Conservation (phyloP, 2,888 invertebrate species). For the Hetaerina titia region DNA sequence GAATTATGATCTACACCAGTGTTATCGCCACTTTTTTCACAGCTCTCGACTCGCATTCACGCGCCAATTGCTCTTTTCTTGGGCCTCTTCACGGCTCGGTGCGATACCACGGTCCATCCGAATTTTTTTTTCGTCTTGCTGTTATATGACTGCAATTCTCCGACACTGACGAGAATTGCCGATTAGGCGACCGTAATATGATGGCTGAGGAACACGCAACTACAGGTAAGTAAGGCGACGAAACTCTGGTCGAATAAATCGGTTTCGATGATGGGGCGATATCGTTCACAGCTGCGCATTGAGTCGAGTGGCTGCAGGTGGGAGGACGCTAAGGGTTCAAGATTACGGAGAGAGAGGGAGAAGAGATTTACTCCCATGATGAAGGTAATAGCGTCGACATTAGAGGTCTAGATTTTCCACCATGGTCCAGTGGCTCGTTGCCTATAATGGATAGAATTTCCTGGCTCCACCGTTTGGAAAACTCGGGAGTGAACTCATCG, state of each 20-base stretch:
- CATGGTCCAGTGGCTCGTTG: neutral
- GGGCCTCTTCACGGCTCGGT: neutral
- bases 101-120: neutral
- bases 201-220: neutral
- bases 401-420: neutral
- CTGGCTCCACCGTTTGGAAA: neutral
- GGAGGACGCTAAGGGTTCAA: neutral
- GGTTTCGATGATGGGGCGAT: neutral
- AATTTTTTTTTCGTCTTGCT: no score
- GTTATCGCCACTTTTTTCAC: no score
- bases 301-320: neutral
- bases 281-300: neutral
- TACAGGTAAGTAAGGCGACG: neutral
- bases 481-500: neutral
- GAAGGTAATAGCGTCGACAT: neutral
- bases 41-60: neutral
- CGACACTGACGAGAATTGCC: neutral
- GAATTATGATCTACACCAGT: no score
- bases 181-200: neutral
- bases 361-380: neutral
- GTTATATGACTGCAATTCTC: neutral
- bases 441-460: neutral
- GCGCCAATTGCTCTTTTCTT: neutral
- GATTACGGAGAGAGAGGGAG: no score
- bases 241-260: neutral